Evolutionary conservation across 2,888 invertebrate species (phyloP), one percentile per base, ranked within the genome.

Genomic region (Heliconius sara): DNA sequence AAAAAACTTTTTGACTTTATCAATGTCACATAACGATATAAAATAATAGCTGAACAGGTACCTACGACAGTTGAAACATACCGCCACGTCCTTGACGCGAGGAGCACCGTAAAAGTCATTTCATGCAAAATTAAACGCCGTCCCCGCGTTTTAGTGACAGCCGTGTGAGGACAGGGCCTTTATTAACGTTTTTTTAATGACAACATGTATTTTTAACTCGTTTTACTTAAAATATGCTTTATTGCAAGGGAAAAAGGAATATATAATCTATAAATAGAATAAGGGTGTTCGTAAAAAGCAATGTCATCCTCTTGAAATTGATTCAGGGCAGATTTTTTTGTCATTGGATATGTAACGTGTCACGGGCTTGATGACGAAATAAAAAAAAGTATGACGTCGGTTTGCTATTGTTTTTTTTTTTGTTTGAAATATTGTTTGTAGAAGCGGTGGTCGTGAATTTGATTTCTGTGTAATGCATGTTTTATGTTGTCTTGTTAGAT

Each of bases 71-170:
- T 57, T 30, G 19, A 52, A 76, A 25, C 63, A 19, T 25, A 13
- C 19, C 52, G 57, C n/a, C 68, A 70, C 47, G 47, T 70, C 43
- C 75, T 78, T 84, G 83, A 85, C 83, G 83, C 79, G 80, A 77
- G 7, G 7, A 7, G 79, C 81, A 82, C 80, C 84, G 83, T 81
- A 84, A 86, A 91, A 92, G 91, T 92, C 88, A 93, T 93, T 93
- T 93, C 93, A 93, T 91, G 93, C 93, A 89, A 93, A 92, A 92
- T 93, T 93, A 92, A 91, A 87, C 65, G 66, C 75, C 86, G 86
- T 87, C 90, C 87, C 76, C 74, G 76, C 79, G 78, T 74, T 73
- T 79, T 81, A 79, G 72, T 81, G 81, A 80, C 80, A 81, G 76
- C 67, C 60, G 72, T 76, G 66, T 80, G 76, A 72, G 76, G 80